These are phyloP conservation scores for Hermaeophaga mercurialis DNA, from an alignment of 2,888 invertebrate species.

Conservation along the genomic window DNA sequence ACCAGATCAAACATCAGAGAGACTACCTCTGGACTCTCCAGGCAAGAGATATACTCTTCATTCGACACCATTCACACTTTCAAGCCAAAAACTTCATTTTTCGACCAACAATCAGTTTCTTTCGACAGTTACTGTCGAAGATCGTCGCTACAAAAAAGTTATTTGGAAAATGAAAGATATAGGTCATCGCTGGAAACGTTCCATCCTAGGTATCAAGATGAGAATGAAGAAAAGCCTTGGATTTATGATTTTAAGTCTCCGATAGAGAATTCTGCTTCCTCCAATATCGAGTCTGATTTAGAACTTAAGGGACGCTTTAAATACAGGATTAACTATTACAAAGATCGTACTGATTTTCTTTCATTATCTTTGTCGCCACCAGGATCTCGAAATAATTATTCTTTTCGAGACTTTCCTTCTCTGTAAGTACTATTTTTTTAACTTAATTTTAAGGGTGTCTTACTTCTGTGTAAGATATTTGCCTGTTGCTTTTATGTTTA, in stretches of 20 bases:
- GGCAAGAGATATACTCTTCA: slow-evolving; percentile 43
- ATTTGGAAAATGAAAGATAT: slow-evolving; percentile 36
- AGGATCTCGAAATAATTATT: slow-evolving; percentile 45
- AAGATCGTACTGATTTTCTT: slow-evolving; percentile 50
- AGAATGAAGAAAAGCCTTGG: slow-evolving; percentile 36
- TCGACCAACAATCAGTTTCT: slow-evolving; percentile 42
- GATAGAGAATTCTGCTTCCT: slow-evolving; percentile 39
- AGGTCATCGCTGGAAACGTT: slow-evolving; percentile 38
- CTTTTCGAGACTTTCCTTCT: slow-evolving; percentile 45
- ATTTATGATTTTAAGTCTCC: slow-evolving; percentile 42
- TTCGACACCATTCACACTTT: slow-evolving; percentile 45
- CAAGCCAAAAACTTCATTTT: slow-evolving; percentile 40
- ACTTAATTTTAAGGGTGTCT: too few relatives aligned
- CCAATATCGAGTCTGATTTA: slow-evolving; percentile 27
- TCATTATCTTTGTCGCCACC: slow-evolving; percentile 53
- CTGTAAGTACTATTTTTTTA: slow-evolving; percentile 42
- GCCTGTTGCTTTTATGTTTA: too few relatives aligned
- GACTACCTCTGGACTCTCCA: slow-evolving; percentile 31
- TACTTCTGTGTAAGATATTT: too few relatives aligned
- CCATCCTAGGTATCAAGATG: slow-evolving; percentile 33
- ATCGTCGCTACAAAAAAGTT: slow-evolving; percentile 34
- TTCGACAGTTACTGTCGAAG: slow-evolving; percentile 43
- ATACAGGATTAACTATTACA: slow-evolving; percentile 29
- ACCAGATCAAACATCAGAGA: slow-evolving; percentile 43
- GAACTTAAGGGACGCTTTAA: slow-evolving; percentile 27